phyloP scores from a whole-genome alignment of 2,113 vertebrate species.

The Percopsis transmontana region DNA sequence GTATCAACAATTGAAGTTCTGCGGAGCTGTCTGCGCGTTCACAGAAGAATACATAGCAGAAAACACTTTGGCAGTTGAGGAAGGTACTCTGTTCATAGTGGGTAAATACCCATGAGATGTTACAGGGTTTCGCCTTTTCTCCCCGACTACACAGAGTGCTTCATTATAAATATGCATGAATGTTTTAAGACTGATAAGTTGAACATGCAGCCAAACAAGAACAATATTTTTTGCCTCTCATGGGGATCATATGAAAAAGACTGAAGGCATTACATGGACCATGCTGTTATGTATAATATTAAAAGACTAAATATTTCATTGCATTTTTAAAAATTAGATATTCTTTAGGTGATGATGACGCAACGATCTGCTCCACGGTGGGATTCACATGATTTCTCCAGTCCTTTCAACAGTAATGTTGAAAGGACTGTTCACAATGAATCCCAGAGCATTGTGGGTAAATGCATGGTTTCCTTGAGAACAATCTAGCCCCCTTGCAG shows the following conservation, averaged over 20 bases:
- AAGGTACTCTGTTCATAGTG: slow-evolving; percentile 43
- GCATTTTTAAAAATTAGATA: too few species aligned
- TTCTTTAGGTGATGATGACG: too few species aligned
- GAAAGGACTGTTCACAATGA: too few species aligned
- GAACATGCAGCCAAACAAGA: slow-evolving; percentile 51
- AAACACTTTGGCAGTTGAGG: slow-evolving; percentile 34
- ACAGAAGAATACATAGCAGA: slow-evolving; percentile 11
- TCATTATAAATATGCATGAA: slow-evolving; percentile 63
- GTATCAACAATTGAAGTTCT: slow-evolving; percentile 16
- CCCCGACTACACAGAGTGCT: slow-evolving; percentile 21
- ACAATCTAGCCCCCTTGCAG: too few species aligned
- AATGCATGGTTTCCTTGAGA: too few species aligned
- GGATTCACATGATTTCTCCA: too few species aligned
- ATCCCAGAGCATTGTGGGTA: too few species aligned
- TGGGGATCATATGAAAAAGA: slow-evolving; percentile 37
- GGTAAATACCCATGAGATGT: slow-evolving; percentile 51
- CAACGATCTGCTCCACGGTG: too few species aligned
- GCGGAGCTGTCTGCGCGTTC: background rate
- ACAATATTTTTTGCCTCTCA: slow-evolving; percentile 41
- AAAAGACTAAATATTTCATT: slow-evolving; percentile 14
- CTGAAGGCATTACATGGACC: slow-evolving; percentile 31
- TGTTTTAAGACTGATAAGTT: slow-evolving; percentile 59
- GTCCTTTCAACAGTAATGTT: too few species aligned
- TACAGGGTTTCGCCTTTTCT: slow-evolving; percentile 36
- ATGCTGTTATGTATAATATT: slow-evolving; percentile 28